Conservation (phyloP, 2,797 vertebrate genomes). For the Forpus xanthops region DNA sequence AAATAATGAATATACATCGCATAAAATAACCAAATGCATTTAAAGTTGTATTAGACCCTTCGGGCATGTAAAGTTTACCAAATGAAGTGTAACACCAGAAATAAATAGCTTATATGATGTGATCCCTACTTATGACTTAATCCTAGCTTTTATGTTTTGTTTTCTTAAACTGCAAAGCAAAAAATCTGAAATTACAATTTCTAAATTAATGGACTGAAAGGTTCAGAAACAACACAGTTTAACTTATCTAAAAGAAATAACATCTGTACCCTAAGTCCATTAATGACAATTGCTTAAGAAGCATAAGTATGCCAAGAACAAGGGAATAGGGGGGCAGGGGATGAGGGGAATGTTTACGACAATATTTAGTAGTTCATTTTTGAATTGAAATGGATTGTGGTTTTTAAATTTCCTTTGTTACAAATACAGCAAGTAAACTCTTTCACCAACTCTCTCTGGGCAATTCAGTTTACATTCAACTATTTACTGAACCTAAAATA, state of each 20-base stretch:
- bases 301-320: constrained; percentile 24
- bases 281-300: constrained; percentile 28
- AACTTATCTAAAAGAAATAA: background rate
- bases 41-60: background rate
- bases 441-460: constrained; percentile 63
- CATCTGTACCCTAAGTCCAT: background rate
- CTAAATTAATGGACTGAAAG: background rate
- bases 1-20: background rate
- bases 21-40: background rate
- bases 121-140: background rate
- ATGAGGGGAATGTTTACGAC: constrained; percentile 13
- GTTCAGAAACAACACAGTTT: background rate
- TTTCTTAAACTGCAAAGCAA: constrained; percentile 32
- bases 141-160: background rate
- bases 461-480: constrained; percentile 62
- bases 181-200: constrained; percentile 25
- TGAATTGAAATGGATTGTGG: constrained; percentile 60
- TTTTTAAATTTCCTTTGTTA: constrained; percentile 69
- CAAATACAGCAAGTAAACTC: constrained; percentile 67
- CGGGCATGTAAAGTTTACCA: background rate
- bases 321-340: background rate
- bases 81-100: constrained; percentile 6
- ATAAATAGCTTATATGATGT: background rate
- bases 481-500: constrained; percentile 47
- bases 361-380: constrained; percentile 60